These are phyloP conservation scores for Dicyrtomina minuta DNA, from an alignment of 2,888 invertebrate genomes.

Conservation along the genomic window DNA sequence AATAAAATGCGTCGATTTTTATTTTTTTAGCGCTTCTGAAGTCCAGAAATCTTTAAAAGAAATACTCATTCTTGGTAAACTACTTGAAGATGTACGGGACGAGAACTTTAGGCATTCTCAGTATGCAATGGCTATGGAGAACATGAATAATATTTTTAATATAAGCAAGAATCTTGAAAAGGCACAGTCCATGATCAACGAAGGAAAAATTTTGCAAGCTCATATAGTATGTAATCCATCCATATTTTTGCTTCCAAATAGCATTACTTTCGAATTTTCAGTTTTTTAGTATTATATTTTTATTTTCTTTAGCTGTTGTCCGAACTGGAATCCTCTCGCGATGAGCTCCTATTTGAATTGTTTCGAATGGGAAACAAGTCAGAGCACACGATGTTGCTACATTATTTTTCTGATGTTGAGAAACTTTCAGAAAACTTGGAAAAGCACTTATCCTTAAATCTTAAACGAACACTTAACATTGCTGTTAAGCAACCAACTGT, in stretches of 20 bases:
- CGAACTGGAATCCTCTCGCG: conserved; percentile 93
- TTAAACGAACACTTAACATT: conserved; percentile 87
- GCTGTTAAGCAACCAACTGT: conserved; percentile 92
- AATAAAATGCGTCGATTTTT: conserved; percentile 2
- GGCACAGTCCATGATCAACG: conserved; percentile 89
- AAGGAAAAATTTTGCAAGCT: conserved; percentile 90
- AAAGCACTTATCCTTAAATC: conserved; percentile 85
- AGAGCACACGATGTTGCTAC: conserved; percentile 85
- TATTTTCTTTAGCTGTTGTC: conserved; percentile 71
- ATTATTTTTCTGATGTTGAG: conserved; percentile 95
- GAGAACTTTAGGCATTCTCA: conserved; percentile 95
- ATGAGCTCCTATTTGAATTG: conserved; percentile 90
- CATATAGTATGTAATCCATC: conserved; percentile 70
- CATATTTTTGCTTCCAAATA: too few relatives aligned
- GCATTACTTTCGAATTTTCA: too few relatives aligned
- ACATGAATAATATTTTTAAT: conserved; percentile 95
- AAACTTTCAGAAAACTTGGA: conserved; percentile 82
- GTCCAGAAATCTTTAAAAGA: conserved; percentile 73
- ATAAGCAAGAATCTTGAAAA: conserved; percentile 95
- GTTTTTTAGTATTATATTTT: too few relatives aligned
- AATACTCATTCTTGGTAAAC: conserved; percentile 76
- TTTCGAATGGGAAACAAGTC: conserved; percentile 90
- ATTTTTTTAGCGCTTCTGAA: conserved; percentile 69
- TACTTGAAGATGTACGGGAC: conserved; percentile 80
- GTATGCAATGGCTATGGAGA: conserved; percentile 96